Percentiles rank a stretch among this genome's conserved stretches.
Conservation (phyloP, 2,888 invertebrate species). For the Nebria brevicollis region DNA sequence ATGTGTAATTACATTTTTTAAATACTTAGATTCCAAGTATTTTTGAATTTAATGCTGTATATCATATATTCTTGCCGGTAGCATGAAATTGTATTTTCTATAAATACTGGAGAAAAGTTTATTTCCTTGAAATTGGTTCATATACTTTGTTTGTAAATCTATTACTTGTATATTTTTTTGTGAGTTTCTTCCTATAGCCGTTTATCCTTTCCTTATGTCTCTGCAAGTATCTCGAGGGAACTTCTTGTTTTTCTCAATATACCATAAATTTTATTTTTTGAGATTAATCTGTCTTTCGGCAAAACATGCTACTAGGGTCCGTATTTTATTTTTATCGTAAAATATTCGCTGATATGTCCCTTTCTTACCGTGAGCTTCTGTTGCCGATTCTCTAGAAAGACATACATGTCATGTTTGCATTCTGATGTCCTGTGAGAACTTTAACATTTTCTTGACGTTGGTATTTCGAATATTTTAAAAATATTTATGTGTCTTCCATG, state of each 20-base stretch:
- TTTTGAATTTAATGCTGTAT: not conserved
- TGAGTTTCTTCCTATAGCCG: not conserved
- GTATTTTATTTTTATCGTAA: conserved; percentile 27
- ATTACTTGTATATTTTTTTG: not conserved
- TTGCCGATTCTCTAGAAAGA: not conserved
- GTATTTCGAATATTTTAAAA: conserved; percentile 28
- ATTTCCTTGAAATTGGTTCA: conserved; percentile 7
- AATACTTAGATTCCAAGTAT: no score
- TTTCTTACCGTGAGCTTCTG: not conserved
- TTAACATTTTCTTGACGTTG: conserved; percentile 24
- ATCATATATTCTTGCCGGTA: not conserved
- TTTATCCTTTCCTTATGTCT: not conserved
- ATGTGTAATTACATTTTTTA: no score
- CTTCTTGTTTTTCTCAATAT: conserved; percentile 29
- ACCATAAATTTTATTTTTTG: conserved; percentile 37
- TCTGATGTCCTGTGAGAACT: not conserved
- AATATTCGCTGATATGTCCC: conserved; percentile 25
- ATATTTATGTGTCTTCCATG: conserved; percentile 20
- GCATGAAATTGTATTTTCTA: not conserved
- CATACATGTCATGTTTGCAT: not conserved
- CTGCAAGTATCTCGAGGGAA: conserved; percentile 23
- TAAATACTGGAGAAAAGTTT: not conserved
- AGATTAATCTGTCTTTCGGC: conserved; percentile 41
- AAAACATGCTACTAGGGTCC: conserved; percentile 27
- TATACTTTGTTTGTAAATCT: conserved; percentile 5